A percentile compares a stretch with the other conserved stretches of the same genome.
These are phyloP conservation scores for Dinocampus coccinellae DNA, from an alignment of 2,888 invertebrate species.

Conservation along the genomic window DNA sequence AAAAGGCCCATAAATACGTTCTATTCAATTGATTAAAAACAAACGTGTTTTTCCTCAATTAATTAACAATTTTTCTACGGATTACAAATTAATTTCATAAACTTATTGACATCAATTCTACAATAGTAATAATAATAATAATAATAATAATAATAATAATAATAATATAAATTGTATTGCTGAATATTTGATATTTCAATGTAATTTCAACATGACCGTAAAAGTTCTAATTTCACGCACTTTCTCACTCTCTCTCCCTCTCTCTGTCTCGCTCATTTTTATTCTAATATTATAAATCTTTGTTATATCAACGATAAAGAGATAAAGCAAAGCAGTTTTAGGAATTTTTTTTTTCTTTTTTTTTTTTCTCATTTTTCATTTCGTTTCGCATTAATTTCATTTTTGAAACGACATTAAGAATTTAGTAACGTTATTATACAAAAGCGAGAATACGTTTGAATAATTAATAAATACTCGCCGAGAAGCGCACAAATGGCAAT, in stretches of 20 bases:
- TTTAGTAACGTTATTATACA: constrained; percentile 15
- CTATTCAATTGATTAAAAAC: not conserved
- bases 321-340: constrained; percentile 23
- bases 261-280: not conserved
- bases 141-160: not conserved
- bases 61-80: not conserved
- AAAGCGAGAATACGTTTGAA: constrained; percentile 12
- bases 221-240: too few relatives aligned
- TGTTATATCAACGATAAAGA: constrained; percentile 23
- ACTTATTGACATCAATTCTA: too few relatives aligned
- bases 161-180: constrained; percentile 11
- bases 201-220: constrained; percentile 13
- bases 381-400: constrained; percentile 21
- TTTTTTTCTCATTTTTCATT: constrained; percentile 23
- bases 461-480: constrained; percentile 1
- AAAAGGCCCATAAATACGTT: not conserved
- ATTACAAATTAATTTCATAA: not conserved
- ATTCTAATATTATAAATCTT: constrained; percentile 18
- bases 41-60: not conserved
- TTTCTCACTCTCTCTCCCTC: too few relatives aligned
- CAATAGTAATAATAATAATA: too few relatives aligned
- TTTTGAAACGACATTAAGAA: constrained; percentile 32
- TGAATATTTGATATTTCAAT: constrained; percentile 16
- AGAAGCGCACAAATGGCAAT: constrained; percentile 18
- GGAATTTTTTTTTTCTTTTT: constrained; percentile 7